Evolutionary conservation across 2,113 vertebrate species (phyloP), one percentile per base, ranked within the genome.

Genomic region (Steatornis caripensis): DNA sequence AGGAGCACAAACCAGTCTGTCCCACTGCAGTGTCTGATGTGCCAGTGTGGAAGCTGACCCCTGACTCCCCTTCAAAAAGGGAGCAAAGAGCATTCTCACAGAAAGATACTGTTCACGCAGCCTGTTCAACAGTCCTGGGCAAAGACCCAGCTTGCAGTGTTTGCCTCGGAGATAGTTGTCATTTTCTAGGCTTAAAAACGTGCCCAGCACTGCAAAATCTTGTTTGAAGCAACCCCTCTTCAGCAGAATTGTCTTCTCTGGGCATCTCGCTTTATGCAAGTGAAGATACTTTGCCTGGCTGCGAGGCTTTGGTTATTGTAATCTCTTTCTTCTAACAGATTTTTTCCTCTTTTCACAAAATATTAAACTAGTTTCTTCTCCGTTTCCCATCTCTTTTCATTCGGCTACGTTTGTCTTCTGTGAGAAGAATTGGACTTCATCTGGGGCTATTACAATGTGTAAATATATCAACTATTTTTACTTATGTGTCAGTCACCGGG

Each of bases 131-230:
- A 66, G 21, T 66, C 78, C 87, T 85, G 75, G 62, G 75, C 78
- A 83, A 93, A 93, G 79, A 91, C 53, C 57, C 69, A 91, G 57
- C 51, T 79, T 76, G 74, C 72, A 53, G 61, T 37, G 43, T 93
- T 78, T 87, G 36, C 75, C 43, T 57, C 64, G 29, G 69, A 79
- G 65, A 68, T 11, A 78, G 39, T 48, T 75, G 24, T 79, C 10
- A n/a, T 96, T 93, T 96, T 91, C 66, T 69, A n/a, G 61, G 48
- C 80, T 95, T 64, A 65, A 79, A 91, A 91, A 90, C 60, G 74
- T 55, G 43, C 30, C 36, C 69, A 55, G 64, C 22, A 30, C 36
- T 75, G 85, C 87, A 84, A 87, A 76, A 91, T 7, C 70, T 76
- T 15, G 12, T 87, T 84, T 61, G 49, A 84, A 92, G 57, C 36